phyloP scores from a whole-genome alignment of 2,113 vertebrate species.

The Mellivora capensis region DNA sequence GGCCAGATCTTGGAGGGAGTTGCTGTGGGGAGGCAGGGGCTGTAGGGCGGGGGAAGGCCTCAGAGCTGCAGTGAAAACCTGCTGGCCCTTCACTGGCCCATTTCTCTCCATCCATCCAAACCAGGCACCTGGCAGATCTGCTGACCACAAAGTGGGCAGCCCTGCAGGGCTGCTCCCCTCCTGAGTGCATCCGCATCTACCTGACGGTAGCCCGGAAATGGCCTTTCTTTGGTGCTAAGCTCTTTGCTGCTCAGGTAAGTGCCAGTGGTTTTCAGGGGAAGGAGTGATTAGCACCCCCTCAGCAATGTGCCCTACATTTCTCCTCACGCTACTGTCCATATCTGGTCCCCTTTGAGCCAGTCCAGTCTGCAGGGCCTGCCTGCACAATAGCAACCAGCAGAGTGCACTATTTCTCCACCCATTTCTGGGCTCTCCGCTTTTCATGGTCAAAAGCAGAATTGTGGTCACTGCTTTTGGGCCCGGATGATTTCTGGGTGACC shows the following conservation, averaged over 20 bases:
- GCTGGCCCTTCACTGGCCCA: not conserved
- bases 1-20: not conserved
- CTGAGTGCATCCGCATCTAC: constrained; percentile 95
- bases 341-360: not conserved
- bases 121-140: constrained; percentile 88
- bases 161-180: constrained; percentile 88
- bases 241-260: constrained; percentile 92
- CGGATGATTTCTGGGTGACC: not conserved
- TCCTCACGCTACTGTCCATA: not conserved
- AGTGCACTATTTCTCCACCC: not conserved
- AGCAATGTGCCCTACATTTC: not conserved
- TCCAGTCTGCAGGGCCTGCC: not conserved
- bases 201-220: constrained; percentile 96
- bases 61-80: not conserved
- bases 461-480: not conserved
- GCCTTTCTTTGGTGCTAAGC: constrained; percentile 94
- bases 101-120: constrained; percentile 27
- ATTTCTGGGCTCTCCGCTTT: not conserved
- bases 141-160: constrained; percentile 93
- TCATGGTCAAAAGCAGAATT: not conserved
- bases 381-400: constrained; percentile 9
- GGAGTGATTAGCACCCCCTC: not conserved
- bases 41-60: not conserved
- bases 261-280: not conserved
- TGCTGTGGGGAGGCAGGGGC: not conserved